Evolutionary conservation across 2,797 vertebrate genomes (phyloP).

Genomic region (Rachycentron canadum): DNA sequence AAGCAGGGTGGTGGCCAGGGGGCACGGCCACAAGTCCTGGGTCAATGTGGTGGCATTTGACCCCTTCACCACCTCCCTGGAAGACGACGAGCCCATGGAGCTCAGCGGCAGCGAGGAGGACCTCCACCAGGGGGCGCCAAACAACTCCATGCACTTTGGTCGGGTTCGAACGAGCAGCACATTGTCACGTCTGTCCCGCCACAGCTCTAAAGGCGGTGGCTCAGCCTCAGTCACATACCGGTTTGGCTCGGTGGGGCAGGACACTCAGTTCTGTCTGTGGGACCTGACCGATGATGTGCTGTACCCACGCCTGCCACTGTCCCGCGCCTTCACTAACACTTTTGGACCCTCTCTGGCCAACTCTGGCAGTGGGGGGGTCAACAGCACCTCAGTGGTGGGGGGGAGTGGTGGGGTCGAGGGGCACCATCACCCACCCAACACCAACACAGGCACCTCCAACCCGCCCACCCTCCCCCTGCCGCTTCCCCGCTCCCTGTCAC

Average conservation of each 20-base stretch:
- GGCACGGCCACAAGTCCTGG: slow-evolving; percentile 95
- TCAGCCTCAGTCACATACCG: slow-evolving; percentile 88
- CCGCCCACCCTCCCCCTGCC: slow-evolving; percentile 82
- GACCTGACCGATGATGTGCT: slow-evolving; percentile 93
- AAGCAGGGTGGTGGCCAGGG: slow-evolving; percentile 91
- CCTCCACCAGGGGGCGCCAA: slow-evolving; percentile 81
- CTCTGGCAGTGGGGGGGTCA: slow-evolving; percentile 80
- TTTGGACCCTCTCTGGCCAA: slow-evolving; percentile 80
- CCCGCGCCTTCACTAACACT: slow-evolving; percentile 89
- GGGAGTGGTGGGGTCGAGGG: slow-evolving; percentile 80
- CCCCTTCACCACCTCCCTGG: slow-evolving; percentile 89
- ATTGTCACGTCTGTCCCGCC: slow-evolving; percentile 87
- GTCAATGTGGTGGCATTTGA: slow-evolving; percentile 95
- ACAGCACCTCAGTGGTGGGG: slow-evolving; percentile 72
- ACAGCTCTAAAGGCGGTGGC: slow-evolving; percentile 86
- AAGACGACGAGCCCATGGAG: slow-evolving; percentile 88
- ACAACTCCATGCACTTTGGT: slow-evolving; percentile 81
- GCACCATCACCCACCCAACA: slow-evolving; percentile 84
- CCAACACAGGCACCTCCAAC: slow-evolving; percentile 76
- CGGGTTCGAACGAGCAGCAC: slow-evolving; percentile 89
- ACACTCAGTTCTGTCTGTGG: slow-evolving; percentile 96
- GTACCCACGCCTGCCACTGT: slow-evolving; percentile 88
- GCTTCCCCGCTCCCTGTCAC: slow-evolving; percentile 89
- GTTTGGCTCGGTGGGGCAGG: slow-evolving; percentile 94
- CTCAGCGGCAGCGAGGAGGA: slow-evolving; percentile 85